A percentile compares a stretch with the other conserved stretches of the same genome.
Evolutionary conservation across 2,797 vertebrate genomes (phyloP).

Genomic region (Apodemus agrarius): DNA sequence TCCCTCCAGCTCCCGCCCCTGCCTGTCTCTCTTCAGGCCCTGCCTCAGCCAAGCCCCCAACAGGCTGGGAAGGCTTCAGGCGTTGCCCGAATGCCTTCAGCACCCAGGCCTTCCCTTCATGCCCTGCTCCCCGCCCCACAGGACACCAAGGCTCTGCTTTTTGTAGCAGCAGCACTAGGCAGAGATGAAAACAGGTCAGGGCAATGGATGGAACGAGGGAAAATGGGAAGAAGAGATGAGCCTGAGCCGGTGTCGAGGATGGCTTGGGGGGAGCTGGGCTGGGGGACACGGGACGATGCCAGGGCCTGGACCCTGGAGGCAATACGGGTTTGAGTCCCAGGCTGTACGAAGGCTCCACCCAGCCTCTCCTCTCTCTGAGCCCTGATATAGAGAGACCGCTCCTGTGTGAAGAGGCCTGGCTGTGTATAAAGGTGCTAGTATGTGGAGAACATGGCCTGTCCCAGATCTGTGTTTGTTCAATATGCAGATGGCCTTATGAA

Average conservation of each 20-base stretch:
- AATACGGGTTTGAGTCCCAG: background rate
- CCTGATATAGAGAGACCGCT: rapidly evolving
- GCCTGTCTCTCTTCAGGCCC: slow-evolving; percentile 8
- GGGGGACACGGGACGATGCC: rapidly evolving
- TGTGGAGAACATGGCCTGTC: background rate
- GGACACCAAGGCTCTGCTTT: background rate
- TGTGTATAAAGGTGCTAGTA: background rate
- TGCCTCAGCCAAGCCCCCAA: background rate
- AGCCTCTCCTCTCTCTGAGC: background rate
- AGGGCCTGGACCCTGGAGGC: background rate
- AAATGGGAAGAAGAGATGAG: background rate
- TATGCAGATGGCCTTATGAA: background rate
- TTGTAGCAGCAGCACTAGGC: background rate
- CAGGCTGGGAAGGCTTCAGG: background rate
- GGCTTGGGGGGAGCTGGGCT: background rate
- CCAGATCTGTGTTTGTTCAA: background rate
- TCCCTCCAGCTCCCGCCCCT: background rate
- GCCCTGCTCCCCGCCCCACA: background rate
- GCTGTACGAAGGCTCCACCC: background rate
- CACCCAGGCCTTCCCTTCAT: background rate
- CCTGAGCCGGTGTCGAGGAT: background rate
- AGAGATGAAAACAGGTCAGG: background rate
- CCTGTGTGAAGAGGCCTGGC: rapidly evolving
- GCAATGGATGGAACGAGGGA: background rate
- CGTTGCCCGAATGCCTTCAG: background rate